Percentiles rank a stretch among this genome's conserved stretches.
phyloP scores from a whole-genome alignment of 2,888 invertebrate species.

The Drosophila prostipennis region DNA sequence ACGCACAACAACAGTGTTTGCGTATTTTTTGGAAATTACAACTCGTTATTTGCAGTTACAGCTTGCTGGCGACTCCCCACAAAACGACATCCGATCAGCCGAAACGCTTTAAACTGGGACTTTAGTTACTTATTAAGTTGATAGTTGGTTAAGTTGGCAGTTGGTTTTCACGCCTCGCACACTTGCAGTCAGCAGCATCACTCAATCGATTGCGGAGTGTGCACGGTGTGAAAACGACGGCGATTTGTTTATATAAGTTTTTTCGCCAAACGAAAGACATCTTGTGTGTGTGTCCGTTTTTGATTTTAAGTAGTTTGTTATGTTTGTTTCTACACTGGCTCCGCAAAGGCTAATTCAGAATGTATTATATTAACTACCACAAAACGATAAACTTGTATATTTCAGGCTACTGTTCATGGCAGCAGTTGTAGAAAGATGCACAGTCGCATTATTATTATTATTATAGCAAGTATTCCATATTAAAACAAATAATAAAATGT shows the following conservation, averaged over 20 bases:
- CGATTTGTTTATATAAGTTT: constrained; percentile 18
- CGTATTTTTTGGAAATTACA: constrained; percentile 67
- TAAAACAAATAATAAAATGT: constrained; percentile 64
- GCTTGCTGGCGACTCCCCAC: constrained; percentile 24
- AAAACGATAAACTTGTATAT: constrained; percentile 65
- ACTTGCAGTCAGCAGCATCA: constrained; percentile 64
- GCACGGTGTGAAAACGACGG: constrained; percentile 65
- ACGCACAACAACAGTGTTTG: constrained; percentile 58
- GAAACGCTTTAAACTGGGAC: constrained; percentile 62
- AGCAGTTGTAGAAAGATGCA: constrained; percentile 58
- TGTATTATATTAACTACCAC: constrained; percentile 75
- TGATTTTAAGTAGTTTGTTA: constrained; percentile 64
- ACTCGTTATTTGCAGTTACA: constrained; percentile 57
- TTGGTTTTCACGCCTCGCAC: constrained; percentile 67
- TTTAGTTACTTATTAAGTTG: constrained; percentile 72
- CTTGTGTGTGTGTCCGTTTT: constrained; percentile 63
- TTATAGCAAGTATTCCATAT: constrained; percentile 73
- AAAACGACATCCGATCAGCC: constrained; percentile 30
- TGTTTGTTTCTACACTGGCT: constrained; percentile 62
- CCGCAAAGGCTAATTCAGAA: constrained; percentile 57
- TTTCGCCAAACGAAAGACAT: constrained; percentile 40
- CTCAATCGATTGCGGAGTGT: constrained; percentile 52
- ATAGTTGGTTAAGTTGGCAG: constrained; percentile 43
- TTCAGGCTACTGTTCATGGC: constrained; percentile 57
- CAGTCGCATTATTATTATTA: constrained; percentile 63